Evolutionary conservation across 2,888 invertebrate species (phyloP).

Genomic region (Proisotoma minuta): DNA sequence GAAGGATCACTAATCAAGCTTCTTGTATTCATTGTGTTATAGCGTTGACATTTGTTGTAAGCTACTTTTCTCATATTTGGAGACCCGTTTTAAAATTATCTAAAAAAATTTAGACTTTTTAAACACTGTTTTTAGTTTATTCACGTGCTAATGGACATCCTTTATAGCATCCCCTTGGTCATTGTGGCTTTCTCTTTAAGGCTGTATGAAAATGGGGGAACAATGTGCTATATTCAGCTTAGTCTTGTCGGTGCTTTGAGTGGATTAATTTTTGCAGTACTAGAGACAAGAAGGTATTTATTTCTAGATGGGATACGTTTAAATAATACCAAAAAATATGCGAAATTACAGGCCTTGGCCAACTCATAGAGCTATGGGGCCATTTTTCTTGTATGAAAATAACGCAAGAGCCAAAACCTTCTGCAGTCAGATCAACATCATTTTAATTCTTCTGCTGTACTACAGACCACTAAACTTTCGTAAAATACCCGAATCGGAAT

Average conservation of each 20-base stretch:
- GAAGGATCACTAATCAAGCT: not conserved
- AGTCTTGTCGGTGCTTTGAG: not conserved
- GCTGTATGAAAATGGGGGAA: not conserved
- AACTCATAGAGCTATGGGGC: not conserved
- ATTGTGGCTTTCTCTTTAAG: constrained; percentile 10
- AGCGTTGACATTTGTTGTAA: not conserved
- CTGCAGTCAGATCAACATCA: not conserved
- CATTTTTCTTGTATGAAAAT: constrained; percentile 12
- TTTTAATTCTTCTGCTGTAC: constrained; percentile 1
- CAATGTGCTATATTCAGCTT: not conserved
- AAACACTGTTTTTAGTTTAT: too few relatives aligned
- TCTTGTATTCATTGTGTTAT: constrained; percentile 14
- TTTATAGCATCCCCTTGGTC: constrained; percentile 7
- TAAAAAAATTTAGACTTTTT: too few relatives aligned
- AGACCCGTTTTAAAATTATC: too few relatives aligned
- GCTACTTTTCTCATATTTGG: not conserved
- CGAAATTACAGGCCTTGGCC: too few relatives aligned
- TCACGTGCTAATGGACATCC: constrained; percentile 5
- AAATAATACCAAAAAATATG: too few relatives aligned
- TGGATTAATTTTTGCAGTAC: constrained; percentile 10
- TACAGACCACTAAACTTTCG: not conserved
- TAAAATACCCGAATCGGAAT: not conserved
- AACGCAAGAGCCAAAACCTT: constrained; percentile 1
- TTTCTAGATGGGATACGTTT: too few relatives aligned
- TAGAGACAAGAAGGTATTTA: constrained; percentile 6